Percentiles rank a stretch among this genome's conserved stretches.
phyloP scores from a whole-genome alignment of 2,888 invertebrate species.

The Eupithecia subumbrata region DNA sequence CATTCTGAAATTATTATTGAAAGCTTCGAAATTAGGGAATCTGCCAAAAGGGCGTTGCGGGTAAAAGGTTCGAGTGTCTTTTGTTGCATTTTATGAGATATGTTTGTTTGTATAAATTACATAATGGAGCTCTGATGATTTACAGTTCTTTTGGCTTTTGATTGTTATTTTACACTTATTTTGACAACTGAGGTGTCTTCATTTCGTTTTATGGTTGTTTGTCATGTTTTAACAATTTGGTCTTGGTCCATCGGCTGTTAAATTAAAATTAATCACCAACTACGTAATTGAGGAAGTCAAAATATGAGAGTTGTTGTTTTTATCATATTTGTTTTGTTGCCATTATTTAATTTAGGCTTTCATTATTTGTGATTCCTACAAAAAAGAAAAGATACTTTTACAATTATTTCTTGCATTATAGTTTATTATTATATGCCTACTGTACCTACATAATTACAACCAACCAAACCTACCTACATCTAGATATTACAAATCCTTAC shows the following conservation, averaged over 20 bases:
- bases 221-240: slow-evolving; percentile 5
- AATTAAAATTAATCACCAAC: not conserved
- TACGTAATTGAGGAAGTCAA: not conserved
- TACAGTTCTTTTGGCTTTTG: slow-evolving; percentile 15
- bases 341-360: too few species aligned
- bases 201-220: slow-evolving; percentile 9
- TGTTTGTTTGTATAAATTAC: slow-evolving; percentile 65
- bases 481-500: too few species aligned
- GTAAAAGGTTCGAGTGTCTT: slow-evolving; percentile 51
- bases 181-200: slow-evolving; percentile 17
- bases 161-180: slow-evolving; percentile 24
- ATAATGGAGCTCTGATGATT: slow-evolving; percentile 49
- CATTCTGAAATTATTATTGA: slow-evolving; percentile 63
- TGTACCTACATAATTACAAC: too few species aligned
- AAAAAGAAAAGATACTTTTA: too few species aligned
- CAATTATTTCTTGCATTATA: too few species aligned
- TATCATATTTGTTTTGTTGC: too few species aligned
- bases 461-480: too few species aligned
- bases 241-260: slow-evolving; percentile 1
- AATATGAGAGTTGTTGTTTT: too few species aligned
- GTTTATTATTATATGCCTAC: too few species aligned
- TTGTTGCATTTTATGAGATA: slow-evolving; percentile 52
- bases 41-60: slow-evolving; percentile 64
- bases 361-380: too few species aligned
- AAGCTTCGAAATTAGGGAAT: slow-evolving; percentile 59